A percentile compares a stretch with the other conserved stretches of the same genome.
Evolutionary conservation across 2,888 invertebrate species (phyloP).

Genomic region (Lissonota sp.): DNA sequence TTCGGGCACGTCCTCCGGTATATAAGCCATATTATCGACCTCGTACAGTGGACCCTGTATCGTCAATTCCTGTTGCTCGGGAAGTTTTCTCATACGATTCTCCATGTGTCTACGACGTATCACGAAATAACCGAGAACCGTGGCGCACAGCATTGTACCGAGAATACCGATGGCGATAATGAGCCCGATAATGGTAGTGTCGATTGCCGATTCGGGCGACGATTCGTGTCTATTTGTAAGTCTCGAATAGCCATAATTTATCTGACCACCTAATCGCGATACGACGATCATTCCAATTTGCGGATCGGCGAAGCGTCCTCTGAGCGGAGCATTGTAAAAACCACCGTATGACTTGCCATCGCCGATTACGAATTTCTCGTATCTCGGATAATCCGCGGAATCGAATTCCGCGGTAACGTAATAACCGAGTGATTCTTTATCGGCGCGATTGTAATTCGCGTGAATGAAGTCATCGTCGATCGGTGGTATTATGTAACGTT

Average conservation of each 20-base stretch:
- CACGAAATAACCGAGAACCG: slow-evolving; percentile 87
- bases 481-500: slow-evolving; percentile 88
- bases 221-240: slow-evolving; percentile 67
- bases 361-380: slow-evolving; percentile 90
- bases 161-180: slow-evolving; percentile 90
- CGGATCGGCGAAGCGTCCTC: slow-evolving; percentile 73
- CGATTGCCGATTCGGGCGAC: slow-evolving; percentile 33
- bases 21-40: slow-evolving; percentile 91
- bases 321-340: slow-evolving; percentile 91
- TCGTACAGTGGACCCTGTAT: slow-evolving; percentile 92
- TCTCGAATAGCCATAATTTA: slow-evolving; percentile 78
- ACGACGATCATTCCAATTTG: slow-evolving; percentile 82
- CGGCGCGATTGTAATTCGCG: slow-evolving; percentile 87
- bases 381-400: slow-evolving; percentile 84
- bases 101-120: slow-evolving; percentile 84
- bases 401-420: slow-evolving; percentile 93
- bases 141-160: slow-evolving; percentile 87
- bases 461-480: slow-evolving; percentile 85
- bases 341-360: slow-evolving; percentile 90
- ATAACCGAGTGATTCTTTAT: slow-evolving; percentile 89
- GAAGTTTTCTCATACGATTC: slow-evolving; percentile 84
- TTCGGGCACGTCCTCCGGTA: slow-evolving; percentile 89
- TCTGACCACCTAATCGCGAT: slow-evolving; percentile 84
- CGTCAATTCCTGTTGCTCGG: slow-evolving; percentile 89
- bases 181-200: slow-evolving; percentile 81